Base-by-base conservation (phyloP, 1,140 invertebrate species). In the Solen grandis region DNA sequence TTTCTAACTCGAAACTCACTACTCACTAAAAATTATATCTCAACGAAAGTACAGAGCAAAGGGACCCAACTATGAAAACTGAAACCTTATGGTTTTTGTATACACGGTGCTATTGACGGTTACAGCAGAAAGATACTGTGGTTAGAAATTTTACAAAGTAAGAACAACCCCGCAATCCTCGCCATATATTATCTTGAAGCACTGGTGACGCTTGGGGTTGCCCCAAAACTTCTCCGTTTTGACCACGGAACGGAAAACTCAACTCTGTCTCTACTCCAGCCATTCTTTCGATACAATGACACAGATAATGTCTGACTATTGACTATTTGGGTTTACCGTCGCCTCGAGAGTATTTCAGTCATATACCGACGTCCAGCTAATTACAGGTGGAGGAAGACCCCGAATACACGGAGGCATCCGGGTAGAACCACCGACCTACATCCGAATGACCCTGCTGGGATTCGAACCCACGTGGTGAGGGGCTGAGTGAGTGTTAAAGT, bases 201-300 rank as follows among this genome's bases (percentile, higher is more conserved):
- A 8, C 14, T 72, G 10, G 22, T 55, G 31, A 35, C 8, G 29
- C 25, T 55, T 19, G 22, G 14, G 25, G 25, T 27, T 57, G 66
- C 22, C 35, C 57, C 59, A 14, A 63, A 19, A 36, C 5, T 83
- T 31, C n/a, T 36, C 16, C 16, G 57, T 27, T 35, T 14, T 25
- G 68, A 80, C 35, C 19, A 27, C n/a, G 77, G 68, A 22, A 80
- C 76, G n/a, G 55, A 79, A 70, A 79, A 79, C 38, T 22, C 38
- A 52, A 60, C 16, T 13, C 19, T 80, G 10, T 22, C 29, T 33
- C 22, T 52, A 27, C 31, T 72, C 22, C 77, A 80, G 62, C 57
- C 68, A 14, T 80, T 62, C 10, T 66, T 80, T 25, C 55, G 66
- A 19, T 55, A 35, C 33, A 36, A 14, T 38, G 16, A 52, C 29